Conservation (phyloP, 2,888 invertebrate species). For the Selenia dentaria region DNA sequence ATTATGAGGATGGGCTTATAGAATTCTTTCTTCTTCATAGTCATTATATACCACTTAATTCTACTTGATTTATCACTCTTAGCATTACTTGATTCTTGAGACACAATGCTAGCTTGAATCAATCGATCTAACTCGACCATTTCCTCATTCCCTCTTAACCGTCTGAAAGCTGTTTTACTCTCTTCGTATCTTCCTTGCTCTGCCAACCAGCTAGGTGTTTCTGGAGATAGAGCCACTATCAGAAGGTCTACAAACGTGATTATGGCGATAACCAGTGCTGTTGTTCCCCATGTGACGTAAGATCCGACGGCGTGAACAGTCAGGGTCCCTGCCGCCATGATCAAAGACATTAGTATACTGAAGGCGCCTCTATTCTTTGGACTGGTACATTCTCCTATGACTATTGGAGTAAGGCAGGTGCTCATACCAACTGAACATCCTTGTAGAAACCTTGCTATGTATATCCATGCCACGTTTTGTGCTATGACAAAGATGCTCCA, state of each 20-base stretch:
- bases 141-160: conserved; percentile 80
- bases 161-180: conserved; percentile 81
- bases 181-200: conserved; percentile 78
- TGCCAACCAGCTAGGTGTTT: conserved; percentile 87
- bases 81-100: conserved; percentile 19
- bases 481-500: conserved; percentile 77
- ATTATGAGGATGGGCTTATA: conserved; percentile 83
- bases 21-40: conserved; percentile 70
- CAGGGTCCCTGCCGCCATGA: conserved; percentile 85
- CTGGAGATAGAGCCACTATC: conserved; percentile 72
- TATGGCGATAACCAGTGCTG: conserved; percentile 72
- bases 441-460: conserved; percentile 56
- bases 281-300: conserved; percentile 80
- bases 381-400: conserved; percentile 83
- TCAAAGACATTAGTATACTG: conserved; percentile 82
- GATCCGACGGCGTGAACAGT: conserved; percentile 86
- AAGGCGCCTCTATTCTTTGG: conserved; percentile 86
- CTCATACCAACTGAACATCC: conserved; percentile 81
- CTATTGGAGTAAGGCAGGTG: conserved; percentile 71
- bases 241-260: conserved; percentile 72
- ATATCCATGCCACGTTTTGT: conserved; percentile 48
- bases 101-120: conserved; percentile 50
- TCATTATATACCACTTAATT: conserved; percentile 28
- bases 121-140: conserved; percentile 65
- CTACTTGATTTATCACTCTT: conserved; percentile 59